Evolutionary conservation across 2,113 vertebrate genomes (phyloP).

Genomic region (Saccopteryx bilineata): DNA sequence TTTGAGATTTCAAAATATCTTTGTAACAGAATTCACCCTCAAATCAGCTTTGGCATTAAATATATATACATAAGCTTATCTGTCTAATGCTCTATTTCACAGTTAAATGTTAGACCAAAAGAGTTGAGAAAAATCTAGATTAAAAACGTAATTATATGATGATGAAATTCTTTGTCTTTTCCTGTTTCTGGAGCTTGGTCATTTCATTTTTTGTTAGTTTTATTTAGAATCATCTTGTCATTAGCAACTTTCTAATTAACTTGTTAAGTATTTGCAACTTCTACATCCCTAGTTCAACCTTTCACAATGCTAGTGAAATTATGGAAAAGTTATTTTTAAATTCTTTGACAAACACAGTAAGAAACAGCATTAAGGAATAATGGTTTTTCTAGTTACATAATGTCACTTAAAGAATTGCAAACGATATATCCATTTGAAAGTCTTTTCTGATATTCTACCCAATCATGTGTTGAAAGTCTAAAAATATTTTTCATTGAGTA

Average conservation of each 20-base stretch:
- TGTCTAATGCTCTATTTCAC: neutral
- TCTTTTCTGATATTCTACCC: neutral
- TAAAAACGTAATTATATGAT: neutral
- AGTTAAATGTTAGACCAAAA: neutral
- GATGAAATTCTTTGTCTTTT: neutral
- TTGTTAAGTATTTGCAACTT: neutral
- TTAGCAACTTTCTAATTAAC: neutral
- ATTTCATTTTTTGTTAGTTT: slow-evolving; percentile 38
- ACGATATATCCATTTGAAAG: neutral
- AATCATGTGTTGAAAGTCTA: neutral
- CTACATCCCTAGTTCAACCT: neutral
- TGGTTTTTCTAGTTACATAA: neutral
- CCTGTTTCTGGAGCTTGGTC: neutral
- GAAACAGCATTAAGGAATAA: neutral
- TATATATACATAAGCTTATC: neutral
- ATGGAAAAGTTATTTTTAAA: neutral
- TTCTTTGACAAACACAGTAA: neutral
- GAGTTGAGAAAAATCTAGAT: neutral
- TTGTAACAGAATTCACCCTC: neutral
- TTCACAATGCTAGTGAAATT: neutral
- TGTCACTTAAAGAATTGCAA: neutral
- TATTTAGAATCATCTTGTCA: neutral
- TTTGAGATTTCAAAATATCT: neutral
- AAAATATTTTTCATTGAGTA: neutral
- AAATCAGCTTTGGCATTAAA: neutral